These are phyloP conservation scores for Ellobius talpinus DNA, from an alignment of 2,113 vertebrate species.

Conservation along the genomic window DNA sequence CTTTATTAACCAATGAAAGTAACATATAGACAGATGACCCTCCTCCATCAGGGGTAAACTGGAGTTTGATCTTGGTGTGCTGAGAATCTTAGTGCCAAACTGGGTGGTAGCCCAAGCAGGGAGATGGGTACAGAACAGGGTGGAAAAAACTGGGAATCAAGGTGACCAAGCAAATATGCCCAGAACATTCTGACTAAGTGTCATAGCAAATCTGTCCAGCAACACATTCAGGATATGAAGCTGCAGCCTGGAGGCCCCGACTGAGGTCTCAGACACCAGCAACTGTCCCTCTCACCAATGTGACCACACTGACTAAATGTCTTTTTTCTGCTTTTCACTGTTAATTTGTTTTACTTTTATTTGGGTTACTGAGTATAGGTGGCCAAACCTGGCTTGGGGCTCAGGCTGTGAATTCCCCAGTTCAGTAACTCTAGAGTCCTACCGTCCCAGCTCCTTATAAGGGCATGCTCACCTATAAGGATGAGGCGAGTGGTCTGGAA, in stretches of 20 bases:
- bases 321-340: neutral
- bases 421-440: neutral
- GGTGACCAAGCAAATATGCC: neutral
- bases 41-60: neutral
- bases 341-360: neutral
- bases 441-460: neutral
- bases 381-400: too few relatives aligned
- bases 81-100: neutral
- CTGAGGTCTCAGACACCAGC: neutral
- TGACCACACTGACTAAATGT: neutral
- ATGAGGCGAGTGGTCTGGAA: slow-evolving; percentile 97
- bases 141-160: neutral
- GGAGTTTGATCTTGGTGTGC: neutral
- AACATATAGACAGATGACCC: too few relatives aligned
- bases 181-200: neutral
- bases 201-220: neutral
- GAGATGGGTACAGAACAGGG: neutral
- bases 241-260: too few relatives aligned
- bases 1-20: too few relatives aligned
- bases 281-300: neutral
- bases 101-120: neutral
- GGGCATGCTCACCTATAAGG: slow-evolving; percentile 91
- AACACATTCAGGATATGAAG: neutral
- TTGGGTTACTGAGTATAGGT: neutral
- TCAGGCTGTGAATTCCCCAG: neutral